Base-by-base conservation (phyloP, 2,113 vertebrate genomes). In the Xerus inauris region DNA sequence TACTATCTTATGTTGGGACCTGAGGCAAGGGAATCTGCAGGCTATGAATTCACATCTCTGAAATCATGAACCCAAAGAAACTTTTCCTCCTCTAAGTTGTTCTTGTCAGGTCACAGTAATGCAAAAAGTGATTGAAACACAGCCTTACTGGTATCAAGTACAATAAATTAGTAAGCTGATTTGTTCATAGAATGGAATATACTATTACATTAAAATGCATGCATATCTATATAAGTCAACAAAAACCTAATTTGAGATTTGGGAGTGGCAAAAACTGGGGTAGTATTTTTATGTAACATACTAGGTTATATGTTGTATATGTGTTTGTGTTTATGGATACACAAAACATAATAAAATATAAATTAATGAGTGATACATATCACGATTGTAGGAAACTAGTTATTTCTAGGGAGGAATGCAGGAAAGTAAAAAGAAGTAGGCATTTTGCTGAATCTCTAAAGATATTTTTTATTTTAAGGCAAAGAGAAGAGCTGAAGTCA, bases 371-470 rank as follows among this genome's bases (percentile, higher is more conserved):
- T 47, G 9, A 75, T 35, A n/a, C 12, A 49, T 16, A 84, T 93
- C 45, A 79, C 38, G 83, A 8, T 51, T 30, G 10, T 19, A 72
- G 22, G 17, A 73, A 62, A 42, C 47, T 12, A 32, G 1, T 80
- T 59, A 49, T 72, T 26, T 89, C 59, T 26, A 62, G 38, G 26
- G 47, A 92, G 1, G 11, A n/a, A 57, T 42, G 40, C 81, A 72
- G 45, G 4, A 3, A 69, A 51, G 47, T 47, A n/a, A 59, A 77
- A 69, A 24, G 12, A 76, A 17, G n/a, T 5, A 62, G 8, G 22
- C 42, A 77, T 69, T 95, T 94, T 94, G 40, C 19, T n/a, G 32
- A 93, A 64, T 94, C 24, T 75, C 14, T 62, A 49, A 69, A 73
- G 20, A 54, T 49, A 49, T 64, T 85, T 57, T 89, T 89, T 89